These are phyloP conservation scores for Rhizomys pruinosus DNA, from an alignment of 2,113 vertebrate genomes.

Conservation along the genomic window DNA sequence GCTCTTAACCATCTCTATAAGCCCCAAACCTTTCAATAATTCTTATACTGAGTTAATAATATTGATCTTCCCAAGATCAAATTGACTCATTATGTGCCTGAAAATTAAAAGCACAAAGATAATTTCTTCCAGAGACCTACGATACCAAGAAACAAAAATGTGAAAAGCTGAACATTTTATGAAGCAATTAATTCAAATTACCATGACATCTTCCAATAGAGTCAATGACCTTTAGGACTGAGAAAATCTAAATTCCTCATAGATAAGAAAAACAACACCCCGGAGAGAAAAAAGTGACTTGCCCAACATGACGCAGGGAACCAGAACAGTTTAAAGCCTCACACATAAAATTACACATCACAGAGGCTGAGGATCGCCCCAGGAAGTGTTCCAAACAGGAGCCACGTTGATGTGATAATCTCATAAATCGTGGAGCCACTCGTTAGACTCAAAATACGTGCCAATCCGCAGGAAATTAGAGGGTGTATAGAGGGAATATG, in stretches of 20 bases:
- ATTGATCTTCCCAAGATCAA: conserved; percentile 38
- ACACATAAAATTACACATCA: conserved; percentile 10
- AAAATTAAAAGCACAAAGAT: conserved; percentile 54
- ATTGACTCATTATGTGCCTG: background rate
- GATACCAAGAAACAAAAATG: conserved; percentile 10
- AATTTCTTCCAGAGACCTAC: background rate
- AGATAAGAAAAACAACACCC: conserved; percentile 47
- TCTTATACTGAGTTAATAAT: conserved; percentile 47
- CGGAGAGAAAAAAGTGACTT: background rate
- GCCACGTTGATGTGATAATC: conserved; percentile 22
- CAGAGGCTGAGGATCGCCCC: background rate
- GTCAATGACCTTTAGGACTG: background rate
- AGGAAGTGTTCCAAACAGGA: conserved; percentile 18
- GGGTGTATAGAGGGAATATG: background rate
- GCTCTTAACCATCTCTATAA: too few relatives aligned
- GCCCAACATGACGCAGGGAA: background rate
- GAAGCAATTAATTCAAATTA: conserved; percentile 12
- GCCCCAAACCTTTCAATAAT: too few relatives aligned
- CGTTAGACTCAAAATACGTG: conserved; percentile 16
- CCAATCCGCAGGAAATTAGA: conserved; percentile 28
- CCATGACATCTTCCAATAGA: background rate
- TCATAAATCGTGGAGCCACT: background rate
- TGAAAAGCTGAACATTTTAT: conserved; percentile 26
- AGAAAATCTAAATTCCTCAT: conserved; percentile 21
- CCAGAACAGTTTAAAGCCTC: background rate